phyloP scores from a whole-genome alignment of 2,888 invertebrate species.

The Melanotus villosus region DNA sequence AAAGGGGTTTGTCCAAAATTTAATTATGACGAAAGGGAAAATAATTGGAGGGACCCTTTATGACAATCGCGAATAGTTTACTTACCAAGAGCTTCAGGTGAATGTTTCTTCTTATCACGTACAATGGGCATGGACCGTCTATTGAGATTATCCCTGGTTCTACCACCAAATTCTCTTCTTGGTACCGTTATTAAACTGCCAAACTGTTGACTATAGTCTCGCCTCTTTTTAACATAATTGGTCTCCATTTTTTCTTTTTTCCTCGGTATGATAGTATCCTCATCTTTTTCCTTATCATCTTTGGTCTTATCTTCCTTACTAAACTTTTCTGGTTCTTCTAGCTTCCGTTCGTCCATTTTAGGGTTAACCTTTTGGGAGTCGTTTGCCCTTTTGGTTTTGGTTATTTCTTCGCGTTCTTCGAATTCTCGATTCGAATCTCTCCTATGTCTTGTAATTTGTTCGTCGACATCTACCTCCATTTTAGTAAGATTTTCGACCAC shows the following conservation, averaged over 20 bases:
- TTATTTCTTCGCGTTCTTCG: constrained; percentile 53
- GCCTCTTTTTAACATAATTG: constrained; percentile 63
- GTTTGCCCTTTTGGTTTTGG: constrained; percentile 60
- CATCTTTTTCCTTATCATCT: constrained; percentile 66
- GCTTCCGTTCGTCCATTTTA: constrained; percentile 47
- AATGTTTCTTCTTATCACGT: constrained; percentile 68
- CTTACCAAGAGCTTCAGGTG: constrained; percentile 67
- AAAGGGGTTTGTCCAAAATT: constrained; percentile 24
- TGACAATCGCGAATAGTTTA: constrained; percentile 7
- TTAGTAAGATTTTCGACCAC: constrained; percentile 48
- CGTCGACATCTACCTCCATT: constrained; percentile 48
- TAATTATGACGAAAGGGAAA: constrained; percentile 15
- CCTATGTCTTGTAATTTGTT: constrained; percentile 19
- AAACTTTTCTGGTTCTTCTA: constrained; percentile 62
- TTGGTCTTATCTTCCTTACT: constrained; percentile 65
- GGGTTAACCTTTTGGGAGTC: constrained; percentile 43
- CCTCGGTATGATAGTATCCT: constrained; percentile 67
- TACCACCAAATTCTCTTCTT: constrained; percentile 60
- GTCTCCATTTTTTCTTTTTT: constrained; percentile 72
- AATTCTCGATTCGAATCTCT: constrained; percentile 63
- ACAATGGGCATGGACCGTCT: constrained; percentile 65
- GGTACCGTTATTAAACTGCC: constrained; percentile 66
- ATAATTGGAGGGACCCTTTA: not conserved
- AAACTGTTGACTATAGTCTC: constrained; percentile 65
- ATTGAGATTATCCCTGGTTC: constrained; percentile 62